phyloP scores from a whole-genome alignment of 2,888 invertebrate species.

The Stramonita haemastoma region DNA sequence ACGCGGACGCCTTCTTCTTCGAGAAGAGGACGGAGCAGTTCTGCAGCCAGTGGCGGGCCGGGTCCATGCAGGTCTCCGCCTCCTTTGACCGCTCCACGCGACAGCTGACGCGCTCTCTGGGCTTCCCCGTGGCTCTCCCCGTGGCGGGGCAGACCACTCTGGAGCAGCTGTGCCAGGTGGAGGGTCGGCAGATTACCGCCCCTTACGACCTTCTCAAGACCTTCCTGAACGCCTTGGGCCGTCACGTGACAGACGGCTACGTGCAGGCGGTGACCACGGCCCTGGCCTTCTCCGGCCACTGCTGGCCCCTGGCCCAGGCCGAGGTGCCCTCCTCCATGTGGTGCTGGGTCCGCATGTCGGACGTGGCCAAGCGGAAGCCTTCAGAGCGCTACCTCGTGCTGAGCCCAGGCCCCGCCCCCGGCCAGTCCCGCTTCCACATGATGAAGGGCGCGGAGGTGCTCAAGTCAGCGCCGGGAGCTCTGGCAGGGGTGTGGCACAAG shows the following conservation, averaged over 20 bases:
- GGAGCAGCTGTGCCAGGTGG: constrained; percentile 39
- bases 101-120: constrained; percentile 34
- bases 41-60: constrained; percentile 29
- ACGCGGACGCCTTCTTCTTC: constrained; percentile 38
- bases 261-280: constrained; percentile 31
- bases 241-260: constrained; percentile 38
- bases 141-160: constrained; percentile 36
- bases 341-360: constrained; percentile 36
- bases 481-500: constrained; percentile 35
- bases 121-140: constrained; percentile 35
- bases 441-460: constrained; percentile 19
- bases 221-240: constrained; percentile 33
- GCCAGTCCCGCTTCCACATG: background rate
- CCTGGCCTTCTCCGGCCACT: constrained; percentile 15
- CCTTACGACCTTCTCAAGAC: constrained; percentile 42
- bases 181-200: constrained; percentile 42
- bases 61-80: constrained; percentile 36
- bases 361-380: constrained; percentile 15
- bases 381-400: constrained; percentile 26
- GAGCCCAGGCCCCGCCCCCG: background rate
- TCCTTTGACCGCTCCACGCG: constrained; percentile 33
- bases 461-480: background rate
- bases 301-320: constrained; percentile 31
- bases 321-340: constrained; percentile 41
- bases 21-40: constrained; percentile 35